phyloP scores from a whole-genome alignment of 2,888 invertebrate genomes.

The Hypena proboscidalis region DNA sequence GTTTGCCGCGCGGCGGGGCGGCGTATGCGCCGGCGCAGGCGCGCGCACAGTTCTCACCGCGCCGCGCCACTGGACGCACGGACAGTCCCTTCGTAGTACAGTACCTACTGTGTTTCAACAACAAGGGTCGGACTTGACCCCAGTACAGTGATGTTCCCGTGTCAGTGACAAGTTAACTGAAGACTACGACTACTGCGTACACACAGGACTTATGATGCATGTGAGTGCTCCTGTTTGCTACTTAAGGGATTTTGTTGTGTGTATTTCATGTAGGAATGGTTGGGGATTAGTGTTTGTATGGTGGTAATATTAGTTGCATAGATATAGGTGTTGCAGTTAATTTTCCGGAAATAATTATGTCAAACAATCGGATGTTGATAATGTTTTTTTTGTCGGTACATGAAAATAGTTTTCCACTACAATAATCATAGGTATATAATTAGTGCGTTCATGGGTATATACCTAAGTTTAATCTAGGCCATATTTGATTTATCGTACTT shows the following conservation, averaged over 20 bases:
- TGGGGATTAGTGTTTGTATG: no score
- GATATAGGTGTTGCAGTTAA: no score
- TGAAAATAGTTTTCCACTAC: no score
- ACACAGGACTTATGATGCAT: slow-evolving; percentile 76
- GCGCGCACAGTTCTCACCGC: slow-evolving; percentile 53
- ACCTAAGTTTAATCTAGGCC: no score
- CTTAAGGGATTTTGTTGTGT: slow-evolving; percentile 2
- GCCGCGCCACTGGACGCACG: slow-evolving; percentile 59
- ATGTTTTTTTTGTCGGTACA: no score
- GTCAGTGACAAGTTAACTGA: slow-evolving; percentile 60
- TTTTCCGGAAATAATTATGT: no score
- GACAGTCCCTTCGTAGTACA: slow-evolving; percentile 13
- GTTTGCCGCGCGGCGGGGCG: slow-evolving; percentile 20
- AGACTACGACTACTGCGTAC: slow-evolving; percentile 36
- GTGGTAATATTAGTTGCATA: no score
- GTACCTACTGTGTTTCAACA: slow-evolving; percentile 42
- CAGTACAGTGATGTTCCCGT: slow-evolving; percentile 66
- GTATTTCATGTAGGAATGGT: background rate
- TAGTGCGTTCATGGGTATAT: no score
- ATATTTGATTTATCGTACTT: no score
- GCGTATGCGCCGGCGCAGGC: slow-evolving; percentile 17
- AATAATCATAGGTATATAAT: no score
- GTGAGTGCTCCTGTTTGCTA: slow-evolving; percentile 60
- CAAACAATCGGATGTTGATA: no score
- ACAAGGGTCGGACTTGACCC: slow-evolving; percentile 64